phyloP scores from a whole-genome alignment of 2,797 vertebrate species.

The Enoplosus armatus region DNA sequence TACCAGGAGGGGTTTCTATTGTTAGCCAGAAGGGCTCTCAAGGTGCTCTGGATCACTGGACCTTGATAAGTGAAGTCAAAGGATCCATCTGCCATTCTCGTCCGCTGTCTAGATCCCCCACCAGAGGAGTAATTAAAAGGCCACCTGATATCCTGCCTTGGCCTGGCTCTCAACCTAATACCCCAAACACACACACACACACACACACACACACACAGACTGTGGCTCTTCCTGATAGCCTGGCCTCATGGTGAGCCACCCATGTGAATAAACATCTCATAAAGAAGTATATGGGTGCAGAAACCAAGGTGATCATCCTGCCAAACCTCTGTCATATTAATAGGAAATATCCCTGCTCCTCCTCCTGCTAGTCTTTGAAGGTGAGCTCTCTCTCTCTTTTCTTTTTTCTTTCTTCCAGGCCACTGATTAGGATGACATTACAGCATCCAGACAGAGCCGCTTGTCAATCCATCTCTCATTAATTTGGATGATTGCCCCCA shows the following conservation, averaged over 20 bases:
- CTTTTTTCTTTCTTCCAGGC: slow-evolving; percentile 39
- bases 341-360: slow-evolving; percentile 22
- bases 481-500: slow-evolving; percentile 75
- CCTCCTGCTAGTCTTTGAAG: slow-evolving; percentile 38
- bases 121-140: slow-evolving; percentile 69
- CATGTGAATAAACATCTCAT: slow-evolving; percentile 49
- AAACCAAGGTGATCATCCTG: slow-evolving; percentile 22
- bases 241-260: slow-evolving; percentile 44
- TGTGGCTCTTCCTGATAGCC: slow-evolving; percentile 31
- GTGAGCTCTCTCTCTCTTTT: too few species aligned
- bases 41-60: slow-evolving; percentile 55
- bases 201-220: slow-evolving; percentile 8
- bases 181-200: slow-evolving; percentile 10
- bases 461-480: slow-evolving; percentile 72
- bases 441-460: slow-evolving; percentile 49
- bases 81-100: slow-evolving; percentile 64
- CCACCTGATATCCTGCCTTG: slow-evolving; percentile 66
- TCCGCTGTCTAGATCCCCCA: slow-evolving; percentile 43
- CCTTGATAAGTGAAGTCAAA: slow-evolving; percentile 61
- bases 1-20: slow-evolving; percentile 37
- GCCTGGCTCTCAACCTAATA: slow-evolving; percentile 25
- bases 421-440: slow-evolving; percentile 52
- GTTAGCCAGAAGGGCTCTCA: slow-evolving; percentile 47
- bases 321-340: slow-evolving; percentile 30
- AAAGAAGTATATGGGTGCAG: slow-evolving; percentile 20